These are phyloP conservation scores for Lepidocolaptes lacrymiger DNA, from an alignment of 2,797 vertebrate genomes.

Conservation along the genomic window DNA sequence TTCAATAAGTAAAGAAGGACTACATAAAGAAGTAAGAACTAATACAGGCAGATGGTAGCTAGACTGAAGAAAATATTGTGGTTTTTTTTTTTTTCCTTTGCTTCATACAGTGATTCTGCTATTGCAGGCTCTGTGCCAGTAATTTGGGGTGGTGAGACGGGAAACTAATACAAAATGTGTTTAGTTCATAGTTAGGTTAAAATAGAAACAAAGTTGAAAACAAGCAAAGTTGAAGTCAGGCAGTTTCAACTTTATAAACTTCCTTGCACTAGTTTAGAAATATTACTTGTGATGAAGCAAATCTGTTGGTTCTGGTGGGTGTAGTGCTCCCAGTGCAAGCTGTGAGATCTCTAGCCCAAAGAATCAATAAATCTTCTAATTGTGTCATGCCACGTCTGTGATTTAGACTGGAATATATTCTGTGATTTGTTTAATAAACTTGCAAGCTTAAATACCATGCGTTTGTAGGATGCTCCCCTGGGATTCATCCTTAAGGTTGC, in stretches of 20 bases:
- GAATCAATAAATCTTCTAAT: constrained; percentile 80
- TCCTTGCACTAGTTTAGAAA: constrained; percentile 51
- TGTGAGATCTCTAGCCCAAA: constrained; percentile 74
- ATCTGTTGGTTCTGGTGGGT: constrained; percentile 71
- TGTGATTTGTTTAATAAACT: constrained; percentile 77
- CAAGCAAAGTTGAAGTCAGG: constrained; percentile 69
- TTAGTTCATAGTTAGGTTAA: constrained; percentile 54
- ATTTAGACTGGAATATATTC: constrained; percentile 63
- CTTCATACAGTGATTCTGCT: constrained; percentile 28
- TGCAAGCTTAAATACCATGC: constrained; percentile 70
- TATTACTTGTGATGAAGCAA: constrained; percentile 62
- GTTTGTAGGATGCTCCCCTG: constrained; percentile 65
- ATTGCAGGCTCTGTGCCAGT: constrained; percentile 13
- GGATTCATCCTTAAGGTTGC: constrained; percentile 68
- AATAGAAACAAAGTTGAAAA: constrained; percentile 70
- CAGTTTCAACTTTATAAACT: constrained; percentile 62
- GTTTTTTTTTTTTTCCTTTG: background rate
- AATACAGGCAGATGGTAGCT: constrained; percentile 36
- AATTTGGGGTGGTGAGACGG: constrained; percentile 45
- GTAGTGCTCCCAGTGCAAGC: constrained; percentile 69
- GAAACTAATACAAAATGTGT: constrained; percentile 59
- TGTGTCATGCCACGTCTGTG: constrained; percentile 73
- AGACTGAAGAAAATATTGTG: constrained; percentile 37
- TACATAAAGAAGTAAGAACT: background rate
- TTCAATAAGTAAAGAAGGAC: background rate